Evolutionary conservation across 2,888 invertebrate species (phyloP), one percentile per base, ranked within the genome.

Genomic region (Celastrina argiolus): DNA sequence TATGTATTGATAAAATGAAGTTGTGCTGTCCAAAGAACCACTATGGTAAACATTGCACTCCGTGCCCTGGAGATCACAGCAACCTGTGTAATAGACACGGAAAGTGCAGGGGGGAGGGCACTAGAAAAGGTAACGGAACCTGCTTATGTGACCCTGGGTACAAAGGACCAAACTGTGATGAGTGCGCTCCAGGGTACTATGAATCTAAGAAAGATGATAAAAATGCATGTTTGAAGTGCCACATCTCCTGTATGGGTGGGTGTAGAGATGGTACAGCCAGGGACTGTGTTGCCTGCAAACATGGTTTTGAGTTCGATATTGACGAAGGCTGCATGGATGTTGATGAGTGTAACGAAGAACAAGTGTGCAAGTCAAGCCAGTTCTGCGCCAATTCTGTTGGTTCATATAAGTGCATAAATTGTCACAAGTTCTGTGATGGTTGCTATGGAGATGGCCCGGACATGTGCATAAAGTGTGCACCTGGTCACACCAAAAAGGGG

Each of bases 301-400:
- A 88, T 6, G 98, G 98, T 1, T 98, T 96, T 94, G 76, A 88
- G 31, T 93, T 94, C 86, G 93, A 95, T 69, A 87, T 93, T 0
- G 95, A 94, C 34, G 93, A 94, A 75, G 98, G 96, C 0, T 98
- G 98, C 77, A 76, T 93, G 51, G 98, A 98, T 81, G 81, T 97
- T 0, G 95, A 98, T 79, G 98, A 98, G 84, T 98, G 98, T 83
- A 84, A 94, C 5, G 85, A 92, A 36, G 79, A 85, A 12, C 83
- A 87, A 6, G 87, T 85, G 64, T 95, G 94, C 75, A 88, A 87
- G 0, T 86, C 91, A 1, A 93, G 95, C 77, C 94, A 97, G 78
- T 98, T 97, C 81, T 98, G 98, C 81, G 93, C 97, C 4, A 98
- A 98, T 81, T 95, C 94, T 12, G 95, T 97, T 66, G 98, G 98